Evolutionary conservation across 2,113 vertebrate species (phyloP), one percentile per base, ranked within the genome.

Genomic region (Barnardius zonarius): DNA sequence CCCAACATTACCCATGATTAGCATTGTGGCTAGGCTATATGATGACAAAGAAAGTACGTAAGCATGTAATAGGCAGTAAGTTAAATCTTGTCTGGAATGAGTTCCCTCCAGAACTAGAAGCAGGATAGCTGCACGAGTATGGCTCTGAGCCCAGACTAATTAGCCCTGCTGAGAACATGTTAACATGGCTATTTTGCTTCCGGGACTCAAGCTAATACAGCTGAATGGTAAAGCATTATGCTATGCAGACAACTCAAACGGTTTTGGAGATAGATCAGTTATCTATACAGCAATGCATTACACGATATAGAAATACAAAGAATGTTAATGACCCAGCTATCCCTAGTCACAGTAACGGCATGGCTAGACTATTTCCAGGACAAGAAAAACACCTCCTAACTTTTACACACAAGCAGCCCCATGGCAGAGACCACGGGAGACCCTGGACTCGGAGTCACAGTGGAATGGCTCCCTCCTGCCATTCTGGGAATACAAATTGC

Each of bases 71-170:
- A 88, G 3, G 2, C n/a, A 68, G 80, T 80, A 91, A 82, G 35
- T 62, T 68, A 68, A 84, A 64, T 41, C 69, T 92, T 0, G 22
- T 89, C 89, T 93, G 86, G 89, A 95, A 91, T 62, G 35, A 89
- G 77, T 31, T 91, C 89, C 86, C 77, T 96, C 46, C 66, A 91
- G 94, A 86, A 82, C 77, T 91, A 84, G 93, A 95, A 93, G 91
- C 46, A 51, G 86, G 66, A 82, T 13, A 86, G 86, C 86, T 93
- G 69, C 92, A 84, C 4, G 17, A 93, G 88, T 41, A 28, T 95
- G 96, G 96, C 93, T 61, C 52, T 41, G 83, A 91, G 95, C 96
- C 94, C 95, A 95, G 91, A 76, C 87, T 91, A 89, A 97, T 97
- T 92, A 95, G 89, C 41, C 89, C 84, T 89, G 94, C 91, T 96